Evolutionary conservation across 2,113 vertebrate genomes (phyloP).

Genomic region (Pygoscelis adeliae): DNA sequence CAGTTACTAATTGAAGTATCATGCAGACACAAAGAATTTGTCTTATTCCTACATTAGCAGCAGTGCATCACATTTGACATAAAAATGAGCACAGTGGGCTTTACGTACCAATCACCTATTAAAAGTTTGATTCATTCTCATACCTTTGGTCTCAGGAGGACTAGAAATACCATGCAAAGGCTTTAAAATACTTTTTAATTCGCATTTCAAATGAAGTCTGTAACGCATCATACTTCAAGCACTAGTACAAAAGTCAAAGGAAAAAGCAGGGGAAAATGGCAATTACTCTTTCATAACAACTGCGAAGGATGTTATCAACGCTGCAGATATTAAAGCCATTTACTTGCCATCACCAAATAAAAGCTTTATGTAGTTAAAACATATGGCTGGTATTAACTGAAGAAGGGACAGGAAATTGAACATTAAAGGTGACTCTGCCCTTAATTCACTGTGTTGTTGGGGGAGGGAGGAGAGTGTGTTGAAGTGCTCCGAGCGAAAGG

Average conservation of each 20-base stretch:
- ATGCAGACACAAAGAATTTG: neutral
- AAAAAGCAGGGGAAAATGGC: neutral
- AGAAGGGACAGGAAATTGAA: constrained; percentile 55
- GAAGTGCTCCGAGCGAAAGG: neutral
- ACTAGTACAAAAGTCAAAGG: neutral
- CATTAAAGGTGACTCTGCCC: neutral
- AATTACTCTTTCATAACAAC: constrained; percentile 26
- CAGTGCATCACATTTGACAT: neutral
- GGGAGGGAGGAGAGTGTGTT: neutral
- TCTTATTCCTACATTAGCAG: neutral
- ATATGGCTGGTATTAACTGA: neutral
- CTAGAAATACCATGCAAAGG: neutral
- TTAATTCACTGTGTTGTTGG: neutral
- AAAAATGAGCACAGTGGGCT: neutral
- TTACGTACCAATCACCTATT: neutral
- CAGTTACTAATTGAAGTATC: neutral
- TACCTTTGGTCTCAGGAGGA: neutral
- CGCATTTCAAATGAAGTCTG: neutral
- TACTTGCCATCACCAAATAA: constrained; percentile 18
- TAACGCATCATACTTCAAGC: neutral
- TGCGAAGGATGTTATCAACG: neutral
- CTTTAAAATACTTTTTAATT: constrained; percentile 6
- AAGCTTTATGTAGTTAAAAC: constrained; percentile 25
- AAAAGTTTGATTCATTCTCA: neutral
- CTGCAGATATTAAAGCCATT: constrained; percentile 36